Conservation (phyloP, 2,888 invertebrate species). For the Rotaria magnacalcarata region DNA sequence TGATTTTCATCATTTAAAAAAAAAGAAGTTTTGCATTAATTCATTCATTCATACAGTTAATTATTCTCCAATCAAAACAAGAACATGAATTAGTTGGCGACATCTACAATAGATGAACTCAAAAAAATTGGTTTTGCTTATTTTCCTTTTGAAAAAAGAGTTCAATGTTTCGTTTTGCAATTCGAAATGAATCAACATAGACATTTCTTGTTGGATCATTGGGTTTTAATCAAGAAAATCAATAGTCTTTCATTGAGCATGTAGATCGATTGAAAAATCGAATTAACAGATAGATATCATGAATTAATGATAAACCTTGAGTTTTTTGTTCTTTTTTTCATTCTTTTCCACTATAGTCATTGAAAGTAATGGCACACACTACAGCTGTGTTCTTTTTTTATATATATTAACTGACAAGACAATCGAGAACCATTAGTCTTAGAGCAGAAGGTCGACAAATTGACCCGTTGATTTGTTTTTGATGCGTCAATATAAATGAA, state of each 20-base stretch:
- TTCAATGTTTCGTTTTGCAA: no score
- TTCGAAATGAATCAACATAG: no score
- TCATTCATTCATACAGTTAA: no score
- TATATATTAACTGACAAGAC: neutral
- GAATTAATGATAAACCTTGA: neutral
- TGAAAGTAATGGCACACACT: neutral
- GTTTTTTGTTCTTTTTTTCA: neutral
- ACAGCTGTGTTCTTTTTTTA: neutral
- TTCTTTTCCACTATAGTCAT: neutral
- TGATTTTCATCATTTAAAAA: no score
- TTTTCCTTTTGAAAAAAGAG: no score
- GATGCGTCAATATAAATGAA: neutral
- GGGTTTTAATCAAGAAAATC: neutral
- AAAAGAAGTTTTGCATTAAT: no score
- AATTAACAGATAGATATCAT: neutral
- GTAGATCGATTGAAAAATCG: neutral
- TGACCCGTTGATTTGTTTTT: neutral
- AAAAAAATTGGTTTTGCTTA: no score
- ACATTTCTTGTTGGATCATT: no score
- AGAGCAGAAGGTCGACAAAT: neutral
- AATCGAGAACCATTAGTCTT: neutral
- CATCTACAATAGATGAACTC: neutral
- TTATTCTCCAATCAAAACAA: neutral
- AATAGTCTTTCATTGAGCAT: neutral
- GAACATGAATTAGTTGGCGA: neutral